Percentiles rank a stretch among this genome's conserved stretches.
phyloP scores from a whole-genome alignment of 2,888 invertebrate genomes.

The Meandrusa payeni region DNA sequence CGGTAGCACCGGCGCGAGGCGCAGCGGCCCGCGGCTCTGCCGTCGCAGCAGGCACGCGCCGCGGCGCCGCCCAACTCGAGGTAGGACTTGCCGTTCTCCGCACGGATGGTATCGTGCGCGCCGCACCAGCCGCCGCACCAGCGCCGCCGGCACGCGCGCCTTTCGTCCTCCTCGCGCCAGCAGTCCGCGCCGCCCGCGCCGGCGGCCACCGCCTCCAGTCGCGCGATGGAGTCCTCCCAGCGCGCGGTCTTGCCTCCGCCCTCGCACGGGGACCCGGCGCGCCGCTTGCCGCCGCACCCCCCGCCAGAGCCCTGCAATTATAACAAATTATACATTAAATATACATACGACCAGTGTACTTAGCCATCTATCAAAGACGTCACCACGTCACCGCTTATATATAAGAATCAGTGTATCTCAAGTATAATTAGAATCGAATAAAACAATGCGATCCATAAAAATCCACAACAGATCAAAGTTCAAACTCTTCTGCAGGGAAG shows the following conservation, averaged over 20 bases:
- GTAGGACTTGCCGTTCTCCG: slow-evolving; percentile 95
- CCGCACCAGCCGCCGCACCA: slow-evolving; percentile 80
- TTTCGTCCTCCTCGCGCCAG: slow-evolving; percentile 79
- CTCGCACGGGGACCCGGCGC: slow-evolving; percentile 73
- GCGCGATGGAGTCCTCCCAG: slow-evolving; percentile 76
- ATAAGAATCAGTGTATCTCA: too few relatives aligned
- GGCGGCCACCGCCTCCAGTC: slow-evolving; percentile 80
- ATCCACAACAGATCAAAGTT: too few relatives aligned
- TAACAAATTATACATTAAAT: not conserved
- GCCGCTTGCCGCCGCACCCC: slow-evolving; percentile 78
- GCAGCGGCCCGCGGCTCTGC: slow-evolving; percentile 87
- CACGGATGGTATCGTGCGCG: slow-evolving; percentile 90
- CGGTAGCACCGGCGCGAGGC: slow-evolving; percentile 91
- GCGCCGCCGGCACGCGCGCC: slow-evolving; percentile 78
- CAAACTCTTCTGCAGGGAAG: too few relatives aligned
- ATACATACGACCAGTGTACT: too few relatives aligned
- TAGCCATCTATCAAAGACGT: too few relatives aligned
- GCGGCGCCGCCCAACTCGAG: slow-evolving; percentile 90
- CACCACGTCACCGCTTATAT: too few relatives aligned
- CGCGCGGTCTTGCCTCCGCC: slow-evolving; percentile 76
- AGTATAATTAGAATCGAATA: too few relatives aligned
- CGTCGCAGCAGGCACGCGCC: slow-evolving; percentile 89
- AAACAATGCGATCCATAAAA: too few relatives aligned
- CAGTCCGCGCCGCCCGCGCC: slow-evolving; percentile 83
- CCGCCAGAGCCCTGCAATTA: slow-evolving; percentile 75